Base-by-base conservation (phyloP, 2,888 invertebrate genomes). In the Panopea generosa region DNA sequence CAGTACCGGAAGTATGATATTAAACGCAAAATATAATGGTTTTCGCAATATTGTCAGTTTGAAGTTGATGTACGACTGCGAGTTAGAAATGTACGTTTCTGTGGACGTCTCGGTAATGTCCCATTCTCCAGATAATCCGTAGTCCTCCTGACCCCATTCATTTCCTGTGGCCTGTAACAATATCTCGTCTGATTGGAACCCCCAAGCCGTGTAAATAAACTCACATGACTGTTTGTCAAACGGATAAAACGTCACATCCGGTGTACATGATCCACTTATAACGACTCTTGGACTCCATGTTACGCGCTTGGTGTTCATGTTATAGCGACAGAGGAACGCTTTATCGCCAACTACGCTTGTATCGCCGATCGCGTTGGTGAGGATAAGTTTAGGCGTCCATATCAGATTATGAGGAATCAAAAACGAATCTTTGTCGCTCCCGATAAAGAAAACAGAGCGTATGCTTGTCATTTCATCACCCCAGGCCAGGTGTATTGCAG, bases 231-330 rank as follows among this genome's bases (percentile, higher is more conserved):
- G 79, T 33, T 66, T 78, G 26, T 79, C 79, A 49, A 79, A 79
- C 20, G 79, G 79, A 29, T 79, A 79, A 45, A 56, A 79, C 18
- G 79, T 79, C 27, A 79, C 75, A 69, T 79, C 79, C 18, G 79
- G 79, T 24, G 79, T 75, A 29, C 79, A 79, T 1, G 79, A 63
- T 4, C 65, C 65, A 33, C 79, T 79, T 4, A 75, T 71, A n/a
- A 79, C 55, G 18, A 75, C 68, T 16, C 79, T 45, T 33, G 79
- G 78, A 50, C 59, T 71, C 78, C 78, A 78, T 1, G 50, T 26
- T 2, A 78, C 68, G 7, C 22, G 20, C 18, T 70, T 53, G 3
- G 56, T 57, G 20, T 29, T 50, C 73, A 74, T 74, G 43, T 74
- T 70, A 24, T 47, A 71, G 9, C 71, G 20, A 38, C 78, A 78